Evolutionary conservation across 2,113 vertebrate species (phyloP).

Genomic region (Galemys pyrenaicus): DNA sequence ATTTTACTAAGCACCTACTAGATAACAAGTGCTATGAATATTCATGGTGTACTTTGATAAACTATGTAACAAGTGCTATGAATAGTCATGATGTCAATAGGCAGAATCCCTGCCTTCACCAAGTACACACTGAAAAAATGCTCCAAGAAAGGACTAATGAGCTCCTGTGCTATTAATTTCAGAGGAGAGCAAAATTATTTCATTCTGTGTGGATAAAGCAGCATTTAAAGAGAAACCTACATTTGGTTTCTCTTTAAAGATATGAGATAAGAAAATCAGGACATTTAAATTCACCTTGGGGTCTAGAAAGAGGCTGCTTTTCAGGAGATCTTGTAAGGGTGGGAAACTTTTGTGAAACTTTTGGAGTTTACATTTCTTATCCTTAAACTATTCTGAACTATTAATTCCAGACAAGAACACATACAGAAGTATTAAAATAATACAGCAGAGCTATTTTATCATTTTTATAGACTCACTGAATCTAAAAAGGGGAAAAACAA

Average conservation of each 20-base stretch:
- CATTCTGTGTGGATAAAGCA: not conserved
- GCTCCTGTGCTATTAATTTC: not conserved
- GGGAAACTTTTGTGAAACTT: not conserved
- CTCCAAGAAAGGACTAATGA: not conserved
- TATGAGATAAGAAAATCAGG: not conserved
- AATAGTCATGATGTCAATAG: not conserved
- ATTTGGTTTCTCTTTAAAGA: not conserved
- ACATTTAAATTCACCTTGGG: not conserved
- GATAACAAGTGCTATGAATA: not conserved
- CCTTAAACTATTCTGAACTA: not conserved
- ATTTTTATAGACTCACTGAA: constrained; percentile 3
- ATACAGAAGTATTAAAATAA: not conserved
- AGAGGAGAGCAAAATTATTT: not conserved
- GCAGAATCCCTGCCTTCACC: not conserved
- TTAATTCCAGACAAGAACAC: not conserved
- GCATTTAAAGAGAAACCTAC: not conserved
- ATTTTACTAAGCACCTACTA: not conserved
- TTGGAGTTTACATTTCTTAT: not conserved
- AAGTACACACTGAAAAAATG: not conserved
- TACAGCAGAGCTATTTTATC: not conserved
- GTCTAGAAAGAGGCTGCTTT: not conserved
- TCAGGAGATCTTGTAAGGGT: not conserved
- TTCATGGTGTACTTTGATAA: not conserved
- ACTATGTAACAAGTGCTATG: not conserved
- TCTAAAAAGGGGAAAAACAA: not conserved